Conservation (phyloP, 1,140 invertebrate genomes). For the Diuraphis noxia region DNA sequence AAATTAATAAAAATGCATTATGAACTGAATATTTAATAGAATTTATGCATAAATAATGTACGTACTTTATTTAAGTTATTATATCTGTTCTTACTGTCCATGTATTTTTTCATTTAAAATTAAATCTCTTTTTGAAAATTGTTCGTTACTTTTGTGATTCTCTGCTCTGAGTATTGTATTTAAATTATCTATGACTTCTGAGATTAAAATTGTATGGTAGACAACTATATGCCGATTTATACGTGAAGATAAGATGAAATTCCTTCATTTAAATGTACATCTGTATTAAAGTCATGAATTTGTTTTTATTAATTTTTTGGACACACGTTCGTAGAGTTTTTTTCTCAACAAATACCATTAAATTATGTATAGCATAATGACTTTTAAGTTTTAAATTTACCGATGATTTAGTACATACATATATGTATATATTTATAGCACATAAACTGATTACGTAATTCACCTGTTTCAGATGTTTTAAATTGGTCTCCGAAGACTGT, state of each 20-base stretch:
- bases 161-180: not conserved
- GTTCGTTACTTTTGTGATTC: not conserved
- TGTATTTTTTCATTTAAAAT: not conserved
- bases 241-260: not conserved
- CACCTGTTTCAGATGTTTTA: not conserved
- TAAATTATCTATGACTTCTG: too few species aligned
- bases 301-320: not conserved
- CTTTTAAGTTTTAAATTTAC: not conserved
- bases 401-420: not conserved
- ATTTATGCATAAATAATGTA: not conserved
- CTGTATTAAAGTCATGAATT: not conserved
- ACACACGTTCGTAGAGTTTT: not conserved
- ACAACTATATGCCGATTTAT: not conserved
- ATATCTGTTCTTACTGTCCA: not conserved
- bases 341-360: not conserved
- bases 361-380: not conserved
- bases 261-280: not conserved
- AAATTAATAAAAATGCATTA: not conserved
- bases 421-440: not conserved
- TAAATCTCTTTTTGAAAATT: not conserved
- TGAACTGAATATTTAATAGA: not conserved
- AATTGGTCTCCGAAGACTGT: constrained; percentile 31
- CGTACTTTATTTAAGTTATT: not conserved
- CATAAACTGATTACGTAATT: not conserved
- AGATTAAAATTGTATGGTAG: not conserved